Evolutionary conservation across 2,888 invertebrate species (phyloP), one percentile per base, ranked within the genome.

Genomic region (Mimumesa dahlbomi): DNA sequence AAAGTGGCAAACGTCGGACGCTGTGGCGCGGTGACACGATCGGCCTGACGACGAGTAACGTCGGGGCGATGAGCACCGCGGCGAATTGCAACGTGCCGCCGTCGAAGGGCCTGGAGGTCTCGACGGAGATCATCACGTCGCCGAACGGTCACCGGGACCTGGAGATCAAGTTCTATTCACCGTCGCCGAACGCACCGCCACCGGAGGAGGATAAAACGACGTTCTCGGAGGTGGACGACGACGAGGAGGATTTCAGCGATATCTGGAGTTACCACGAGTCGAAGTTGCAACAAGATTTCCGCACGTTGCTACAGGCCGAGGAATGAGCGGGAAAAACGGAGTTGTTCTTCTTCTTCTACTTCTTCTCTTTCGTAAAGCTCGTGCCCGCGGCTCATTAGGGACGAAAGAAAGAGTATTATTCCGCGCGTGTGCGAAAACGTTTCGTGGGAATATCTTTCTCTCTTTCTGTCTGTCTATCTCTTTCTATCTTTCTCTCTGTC

Each of bases 111-210:
- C 90, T 95, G 81, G 94, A 94, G 88, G 94, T 95, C 64, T 94
- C 94, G 29, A 94, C 94, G 31, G 94, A 94, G 85, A 95, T 95
- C 80, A 94, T 95, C 76, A 95, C 94, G 21, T 94, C 94, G 43
- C 92, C 93, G 79, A 94, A 94, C 86, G 95, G 95, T 45, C 94
- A 94, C 86, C 91, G 95, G 68, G 95, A 95, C 89, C 90, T 95
- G 86, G 95, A 95, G 90, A 95, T 95, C 81, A 94, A 94, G 88
- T 93, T 95, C 89, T 94, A 94, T 90, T 93, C 94, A 78, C 92
- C 93, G 81, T 91, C 92, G 85, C 91, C 92, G 75, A 90, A 90
- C 78, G 74, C 79, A 38, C 87, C 90, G 78, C 85, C 89, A 4
- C 29, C 73, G 19, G 86, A 85, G 2, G 85, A 85, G 25, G 82